Conservation (phyloP, 2,113 vertebrate species). For the Perognathus longimembris region DNA sequence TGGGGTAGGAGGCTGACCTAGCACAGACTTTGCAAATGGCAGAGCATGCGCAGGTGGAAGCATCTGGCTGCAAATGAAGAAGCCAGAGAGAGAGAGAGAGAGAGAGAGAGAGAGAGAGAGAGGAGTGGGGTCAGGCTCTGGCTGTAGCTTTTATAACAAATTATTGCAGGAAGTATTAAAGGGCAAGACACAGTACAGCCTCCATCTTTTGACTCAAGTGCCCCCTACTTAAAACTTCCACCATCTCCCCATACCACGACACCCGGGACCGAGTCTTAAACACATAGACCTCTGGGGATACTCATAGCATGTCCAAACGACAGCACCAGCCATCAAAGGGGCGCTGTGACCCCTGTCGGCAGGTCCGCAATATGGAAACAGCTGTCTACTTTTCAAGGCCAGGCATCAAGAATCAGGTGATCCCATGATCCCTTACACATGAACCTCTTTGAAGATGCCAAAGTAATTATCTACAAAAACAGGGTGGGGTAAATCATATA, state of each 20-base stretch:
- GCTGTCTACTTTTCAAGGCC: too few relatives aligned
- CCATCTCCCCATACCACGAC: not conserved
- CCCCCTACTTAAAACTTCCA: not conserved
- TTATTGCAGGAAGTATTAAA: not conserved
- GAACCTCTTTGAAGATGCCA: too few relatives aligned
- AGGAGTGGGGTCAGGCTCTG: not conserved
- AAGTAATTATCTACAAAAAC: too few relatives aligned
- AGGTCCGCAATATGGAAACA: too few relatives aligned
- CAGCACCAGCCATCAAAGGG: too few relatives aligned
- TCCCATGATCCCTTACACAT: too few relatives aligned
- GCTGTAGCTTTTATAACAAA: not conserved
- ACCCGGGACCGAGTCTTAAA: not conserved
- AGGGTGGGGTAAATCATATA: not conserved
- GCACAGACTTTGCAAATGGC: too few relatives aligned
- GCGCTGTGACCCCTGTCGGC: too few relatives aligned
- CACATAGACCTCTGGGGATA: too few relatives aligned
- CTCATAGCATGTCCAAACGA: too few relatives aligned
- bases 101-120: too few relatives aligned
- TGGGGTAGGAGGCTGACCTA: not conserved
- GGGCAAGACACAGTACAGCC: not conserved
- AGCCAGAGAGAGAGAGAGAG: not conserved
- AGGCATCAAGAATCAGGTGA: too few relatives aligned
- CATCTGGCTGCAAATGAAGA: not conserved
- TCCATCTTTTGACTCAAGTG: not conserved
- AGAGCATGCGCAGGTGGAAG: not conserved